Percentiles rank a stretch among this genome's conserved stretches.
These are phyloP conservation scores for Lamprotornis superbus DNA, from an alignment of 2,113 vertebrate genomes.

Conservation along the genomic window DNA sequence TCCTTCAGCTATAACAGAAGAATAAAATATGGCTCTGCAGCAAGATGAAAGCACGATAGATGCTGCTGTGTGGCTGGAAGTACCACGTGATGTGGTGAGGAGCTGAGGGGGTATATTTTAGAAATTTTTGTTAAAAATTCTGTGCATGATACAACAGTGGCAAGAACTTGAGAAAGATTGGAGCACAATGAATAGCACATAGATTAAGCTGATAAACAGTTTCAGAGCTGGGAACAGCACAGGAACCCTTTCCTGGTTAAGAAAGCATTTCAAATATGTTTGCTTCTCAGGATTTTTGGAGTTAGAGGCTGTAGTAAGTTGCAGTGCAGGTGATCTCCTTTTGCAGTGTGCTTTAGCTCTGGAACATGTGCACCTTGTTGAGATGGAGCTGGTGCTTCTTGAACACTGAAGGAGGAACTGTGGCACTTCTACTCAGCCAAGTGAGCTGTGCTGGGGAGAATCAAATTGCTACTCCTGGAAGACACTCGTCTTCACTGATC, in stretches of 20 bases:
- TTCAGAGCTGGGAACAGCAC: neutral
- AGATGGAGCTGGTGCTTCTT: neutral
- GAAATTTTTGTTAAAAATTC: neutral
- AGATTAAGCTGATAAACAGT: neutral
- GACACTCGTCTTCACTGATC: neutral
- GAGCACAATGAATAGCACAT: fast-evolving
- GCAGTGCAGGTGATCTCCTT: neutral
- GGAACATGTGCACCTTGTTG: neutral
- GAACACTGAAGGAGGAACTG: neutral
- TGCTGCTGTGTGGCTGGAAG: neutral
- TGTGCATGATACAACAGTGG: neutral
- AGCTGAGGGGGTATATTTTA: neutral
- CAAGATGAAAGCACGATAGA: neutral
- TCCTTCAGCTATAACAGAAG: neutral
- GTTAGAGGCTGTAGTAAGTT: neutral
- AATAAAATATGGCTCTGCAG: slow-evolving; percentile 8
- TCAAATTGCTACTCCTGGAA: neutral
- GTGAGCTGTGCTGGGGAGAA: neutral
- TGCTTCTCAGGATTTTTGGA: neutral
- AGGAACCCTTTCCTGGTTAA: neutral
- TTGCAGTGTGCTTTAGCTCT: neutral
- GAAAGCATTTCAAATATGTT: neutral
- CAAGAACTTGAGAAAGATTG: neutral
- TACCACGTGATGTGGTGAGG: neutral
- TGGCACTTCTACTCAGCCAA: neutral